Evolutionary conservation across 2,113 vertebrate species (phyloP).

Genomic region (Oncorhynchus keta): DNA sequence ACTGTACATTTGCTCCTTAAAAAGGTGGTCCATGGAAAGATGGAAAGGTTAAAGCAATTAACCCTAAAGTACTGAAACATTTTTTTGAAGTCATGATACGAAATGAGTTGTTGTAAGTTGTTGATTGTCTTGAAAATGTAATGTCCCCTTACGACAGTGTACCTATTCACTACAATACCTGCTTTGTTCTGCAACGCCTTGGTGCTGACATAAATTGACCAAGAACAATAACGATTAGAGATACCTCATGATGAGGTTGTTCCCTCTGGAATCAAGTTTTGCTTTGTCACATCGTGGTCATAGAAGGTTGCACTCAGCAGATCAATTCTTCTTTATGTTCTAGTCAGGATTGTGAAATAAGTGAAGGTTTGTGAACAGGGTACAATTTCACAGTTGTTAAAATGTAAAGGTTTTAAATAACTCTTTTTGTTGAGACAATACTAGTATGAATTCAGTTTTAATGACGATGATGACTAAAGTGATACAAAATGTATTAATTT

Average conservation of each 20-base stretch:
- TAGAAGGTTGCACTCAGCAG: conserved; percentile 55
- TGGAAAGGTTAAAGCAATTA: too few relatives aligned
- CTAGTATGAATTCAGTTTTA: not conserved
- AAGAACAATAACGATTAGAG: conserved; percentile 70
- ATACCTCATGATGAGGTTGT: conserved; percentile 62
- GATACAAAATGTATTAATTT: not conserved
- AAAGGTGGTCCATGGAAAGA: not conserved
- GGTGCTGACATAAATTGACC: conserved; percentile 50
- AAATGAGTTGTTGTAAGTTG: not conserved
- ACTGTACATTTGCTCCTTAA: not conserved
- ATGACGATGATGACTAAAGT: not conserved
- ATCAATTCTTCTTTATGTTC: conserved; percentile 38
- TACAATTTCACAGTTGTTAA: not conserved
- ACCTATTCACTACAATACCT: conserved; percentile 36
- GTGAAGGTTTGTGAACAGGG: not conserved
- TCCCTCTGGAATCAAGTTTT: conserved; percentile 56
- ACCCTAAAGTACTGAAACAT: too few relatives aligned
- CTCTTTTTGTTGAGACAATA: not conserved
- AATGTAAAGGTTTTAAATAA: not conserved
- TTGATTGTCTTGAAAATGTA: conserved; percentile 5
- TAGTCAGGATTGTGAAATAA: conserved; percentile 2
- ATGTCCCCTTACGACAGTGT: conserved; percentile 29
- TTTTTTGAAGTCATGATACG: too few relatives aligned
- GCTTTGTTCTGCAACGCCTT: conserved; percentile 36
- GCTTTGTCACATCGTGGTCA: conserved; percentile 43